Evolutionary conservation across 2,797 vertebrate species (phyloP).

Genomic region (Acomys russatus): DNA sequence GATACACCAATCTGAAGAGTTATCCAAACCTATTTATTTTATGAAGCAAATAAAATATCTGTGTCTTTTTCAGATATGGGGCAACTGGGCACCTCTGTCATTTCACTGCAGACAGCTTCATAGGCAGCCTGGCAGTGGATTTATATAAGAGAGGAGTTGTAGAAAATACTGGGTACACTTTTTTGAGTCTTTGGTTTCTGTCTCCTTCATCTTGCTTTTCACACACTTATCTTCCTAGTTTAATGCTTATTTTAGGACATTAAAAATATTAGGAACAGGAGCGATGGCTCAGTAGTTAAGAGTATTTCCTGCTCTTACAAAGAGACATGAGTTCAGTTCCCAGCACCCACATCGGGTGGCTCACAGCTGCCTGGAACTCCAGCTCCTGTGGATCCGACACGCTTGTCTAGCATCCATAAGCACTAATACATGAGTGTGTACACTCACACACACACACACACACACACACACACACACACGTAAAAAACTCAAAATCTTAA

Average conservation of each 20-base stretch:
- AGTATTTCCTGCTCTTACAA: background rate
- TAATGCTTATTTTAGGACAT: background rate
- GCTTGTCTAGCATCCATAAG: no score
- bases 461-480: background rate
- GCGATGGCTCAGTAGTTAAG: no score
- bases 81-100: background rate
- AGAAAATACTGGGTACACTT: background rate
- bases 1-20: conserved; percentile 1
- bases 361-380: background rate
- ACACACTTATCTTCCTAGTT: background rate
- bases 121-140: conserved; percentile 6
- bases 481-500: no score
- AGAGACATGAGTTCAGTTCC: background rate
- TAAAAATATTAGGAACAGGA: background rate
- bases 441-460: background rate
- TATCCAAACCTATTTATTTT: conserved; percentile 11
- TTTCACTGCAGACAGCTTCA: background rate
- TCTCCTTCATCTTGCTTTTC: background rate
- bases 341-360: background rate
- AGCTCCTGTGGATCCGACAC: background rate
- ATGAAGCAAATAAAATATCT: conserved; percentile 17
- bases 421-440: background rate
- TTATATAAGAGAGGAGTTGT: background rate
- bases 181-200: background rate
- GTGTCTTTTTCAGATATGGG: background rate